These are phyloP conservation scores for Apaloderma vittatum DNA, from an alignment of 2,113 vertebrate genomes.

Conservation along the genomic window DNA sequence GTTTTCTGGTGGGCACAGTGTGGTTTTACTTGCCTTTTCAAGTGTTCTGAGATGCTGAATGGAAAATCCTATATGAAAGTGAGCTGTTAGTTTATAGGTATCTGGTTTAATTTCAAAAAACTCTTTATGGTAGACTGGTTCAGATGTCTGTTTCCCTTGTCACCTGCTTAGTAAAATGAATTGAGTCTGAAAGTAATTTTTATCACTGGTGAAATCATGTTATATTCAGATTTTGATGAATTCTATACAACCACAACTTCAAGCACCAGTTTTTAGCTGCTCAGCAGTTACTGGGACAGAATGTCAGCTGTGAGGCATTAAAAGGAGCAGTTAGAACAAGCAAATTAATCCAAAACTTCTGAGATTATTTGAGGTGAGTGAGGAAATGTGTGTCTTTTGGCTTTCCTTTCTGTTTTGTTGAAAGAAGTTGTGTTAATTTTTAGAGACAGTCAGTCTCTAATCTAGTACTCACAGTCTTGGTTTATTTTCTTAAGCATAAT, in stretches of 20 bases:
- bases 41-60: background rate
- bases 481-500: background rate
- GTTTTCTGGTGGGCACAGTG: background rate
- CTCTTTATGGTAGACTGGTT: fast-evolving
- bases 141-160: background rate
- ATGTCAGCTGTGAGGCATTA: conserved; percentile 8
- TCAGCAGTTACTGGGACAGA: conserved; percentile 11
- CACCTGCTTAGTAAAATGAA: background rate
- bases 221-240: background rate
- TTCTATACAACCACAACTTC: background rate
- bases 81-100: background rate
- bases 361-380: background rate
- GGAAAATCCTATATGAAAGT: background rate
- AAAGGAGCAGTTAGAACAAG: conserved; percentile 1
- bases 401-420: background rate
- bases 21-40: background rate
- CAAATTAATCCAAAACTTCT: background rate
- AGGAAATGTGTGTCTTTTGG: background rate
- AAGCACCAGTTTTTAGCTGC: background rate
- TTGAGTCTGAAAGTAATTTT: background rate
- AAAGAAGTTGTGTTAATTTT: background rate
- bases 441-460: background rate
- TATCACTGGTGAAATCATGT: background rate
- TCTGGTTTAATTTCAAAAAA: background rate
- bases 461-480: background rate